Base-by-base conservation (phyloP, 2,888 invertebrate species). In the Phragmatobia fuliginosa region DNA sequence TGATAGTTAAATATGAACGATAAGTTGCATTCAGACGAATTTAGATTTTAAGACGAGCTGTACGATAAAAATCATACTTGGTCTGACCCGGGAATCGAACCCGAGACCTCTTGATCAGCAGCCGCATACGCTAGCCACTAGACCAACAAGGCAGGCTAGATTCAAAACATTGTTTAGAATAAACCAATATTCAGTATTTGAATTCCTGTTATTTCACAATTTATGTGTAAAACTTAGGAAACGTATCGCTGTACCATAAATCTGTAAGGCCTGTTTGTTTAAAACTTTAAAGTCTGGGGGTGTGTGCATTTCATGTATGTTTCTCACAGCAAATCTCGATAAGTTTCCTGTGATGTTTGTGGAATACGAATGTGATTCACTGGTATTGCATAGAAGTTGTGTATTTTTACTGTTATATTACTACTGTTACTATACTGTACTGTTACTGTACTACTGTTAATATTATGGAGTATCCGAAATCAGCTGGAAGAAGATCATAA, bases 1-100 rank as follows among this genome's bases (percentile, higher is more conserved):
- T 77, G 76, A 75, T 74, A 70, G 76, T 78, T 62, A 75, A 76
- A 72, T 79, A 67, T 68, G 66, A 73, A 70, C 62, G 38, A 70
- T 62, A 65, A 67, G 38, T 75, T 68, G 31, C 28, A 66, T 65
- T 73, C 64, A 14, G 61, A 70, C 28, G 25, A 67, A 59, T 58
- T 72, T 41, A 28, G 31, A 16, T 14, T 38, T 41, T 58, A 31
- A 58, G 1, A 14, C 14, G 36, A 38, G 38, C 38, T 38, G 38
- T 38, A 38, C 14, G 14, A 38, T 38, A n/a, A n/a, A n/a, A n/a
- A n/a, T n/a, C n/a, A n/a, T n/a, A n/a, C n/a, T n/a, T n/a, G n/a
- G n/a, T n/a, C n/a, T n/a, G n/a, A n/a, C n/a, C n/a, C n/a, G n/a
- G n/a, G n/a, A n/a, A n/a, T n/a, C n/a, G n/a, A n/a, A n/a, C n/a